A percentile compares a stretch with the other conserved stretches of the same genome.
phyloP scores from a whole-genome alignment of 1,140 invertebrate species.

The Ephestia elutella region DNA sequence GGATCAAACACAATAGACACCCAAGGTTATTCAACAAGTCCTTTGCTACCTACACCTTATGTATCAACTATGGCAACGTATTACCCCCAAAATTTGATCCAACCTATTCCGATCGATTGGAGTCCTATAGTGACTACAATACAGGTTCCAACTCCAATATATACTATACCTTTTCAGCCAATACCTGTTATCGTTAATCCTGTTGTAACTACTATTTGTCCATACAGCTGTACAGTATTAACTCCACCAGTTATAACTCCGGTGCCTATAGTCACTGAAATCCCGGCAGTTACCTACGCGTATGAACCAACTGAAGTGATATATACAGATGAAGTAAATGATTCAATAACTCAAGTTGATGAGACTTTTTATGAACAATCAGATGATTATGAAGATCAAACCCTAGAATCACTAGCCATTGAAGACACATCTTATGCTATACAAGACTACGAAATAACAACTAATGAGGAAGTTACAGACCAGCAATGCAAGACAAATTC shows the following conservation, averaged over 20 bases:
- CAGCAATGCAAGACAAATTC: constrained; percentile 16
- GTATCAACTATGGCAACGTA: constrained; percentile 26
- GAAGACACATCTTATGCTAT: constrained; percentile 3
- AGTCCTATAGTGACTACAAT: constrained; percentile 17
- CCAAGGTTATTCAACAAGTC: background rate
- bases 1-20: no score
- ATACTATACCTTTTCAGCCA: constrained; percentile 13
- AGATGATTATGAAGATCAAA: background rate
- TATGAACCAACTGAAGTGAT: background rate
- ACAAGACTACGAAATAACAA: background rate
- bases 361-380: background rate
- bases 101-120: constrained; percentile 24
- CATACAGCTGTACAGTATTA: constrained; percentile 15
- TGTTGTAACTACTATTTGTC: constrained; percentile 22
- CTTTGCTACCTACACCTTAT: background rate
- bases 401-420: background rate
- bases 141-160: constrained; percentile 16
- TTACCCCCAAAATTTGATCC: constrained; percentile 20
- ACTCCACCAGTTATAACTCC: constrained; percentile 15
- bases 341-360: background rate
- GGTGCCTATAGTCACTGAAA: constrained; percentile 11
- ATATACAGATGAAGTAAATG: background rate
- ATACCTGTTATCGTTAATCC: constrained; percentile 22
- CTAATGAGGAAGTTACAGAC: background rate
- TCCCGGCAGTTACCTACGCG: background rate